Evolutionary conservation across 2,113 vertebrate genomes (phyloP), one percentile per base, ranked within the genome.

Genomic region (Charina bottae): DNA sequence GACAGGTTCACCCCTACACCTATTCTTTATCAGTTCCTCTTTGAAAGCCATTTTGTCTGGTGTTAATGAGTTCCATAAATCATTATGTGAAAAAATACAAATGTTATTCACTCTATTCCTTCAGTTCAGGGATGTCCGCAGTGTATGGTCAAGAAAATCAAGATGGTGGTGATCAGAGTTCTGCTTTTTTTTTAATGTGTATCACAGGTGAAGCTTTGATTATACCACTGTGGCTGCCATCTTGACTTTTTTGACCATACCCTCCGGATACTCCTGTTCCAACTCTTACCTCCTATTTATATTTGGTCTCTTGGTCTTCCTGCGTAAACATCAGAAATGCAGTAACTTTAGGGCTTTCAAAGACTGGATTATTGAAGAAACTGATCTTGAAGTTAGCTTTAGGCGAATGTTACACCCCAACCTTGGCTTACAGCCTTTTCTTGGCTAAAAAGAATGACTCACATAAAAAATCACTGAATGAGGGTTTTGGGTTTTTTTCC

Each of bases 381-480:
- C 92, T 95, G 94, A 96, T 53, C 87, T 53, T 93, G 85, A 93
- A 93, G 94, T 93, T 93, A 91, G 89, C 42, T 85, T 68, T 17
- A 89, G 54, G 86, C 92, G 93, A 93, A 56, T 58, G 87, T 94
- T 93, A 95, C 42, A 0, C 88, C 95, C 95, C 88, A 92, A 93
- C 91, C 87, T 59, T 93, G 23, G 90, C 90, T 95, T 28, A 88
- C 95, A 49, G 58, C 94, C 92, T 90, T 85, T 95, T 37, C 95
- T 93, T 55, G 83, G 93, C 95, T 96, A 95, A 97, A 97, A 97
- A 96, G 95, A 90, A 96, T 92, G 95, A 96, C 95, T 85, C 95
- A 90, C 95, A 95, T 97, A 96, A 97, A 72, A 97, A 97, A 95
- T 92, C 95, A 95, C 58, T 96, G 96, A 96, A 96, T 96, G 93